Evolutionary conservation across 1,140 invertebrate species (phyloP).

Genomic region (Brachionus calyciflorus): DNA sequence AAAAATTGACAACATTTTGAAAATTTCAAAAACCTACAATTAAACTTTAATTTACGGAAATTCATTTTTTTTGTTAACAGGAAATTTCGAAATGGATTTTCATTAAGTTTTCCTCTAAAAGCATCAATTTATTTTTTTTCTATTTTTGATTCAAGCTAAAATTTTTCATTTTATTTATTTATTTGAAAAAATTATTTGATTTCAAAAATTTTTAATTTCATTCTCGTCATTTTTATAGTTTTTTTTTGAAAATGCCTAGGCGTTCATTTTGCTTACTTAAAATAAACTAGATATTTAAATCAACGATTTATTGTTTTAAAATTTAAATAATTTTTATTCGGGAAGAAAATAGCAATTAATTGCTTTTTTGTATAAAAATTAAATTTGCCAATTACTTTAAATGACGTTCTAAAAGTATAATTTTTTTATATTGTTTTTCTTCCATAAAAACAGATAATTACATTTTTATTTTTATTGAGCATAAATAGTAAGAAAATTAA

Average conservation of each 20-base stretch:
- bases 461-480: too few relatives aligned
- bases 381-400: too few relatives aligned
- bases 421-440: not conserved
- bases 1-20: too few relatives aligned
- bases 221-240: not conserved
- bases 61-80: not conserved
- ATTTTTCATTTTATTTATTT: not conserved
- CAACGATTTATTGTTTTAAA: too few relatives aligned
- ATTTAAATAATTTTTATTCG: too few relatives aligned
- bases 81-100: constrained; percentile 37
- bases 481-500: too few relatives aligned
- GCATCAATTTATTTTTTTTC: constrained; percentile 37
- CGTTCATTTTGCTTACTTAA: too few relatives aligned
- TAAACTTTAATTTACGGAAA: not conserved
- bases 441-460: constrained; percentile 1
- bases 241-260: constrained; percentile 2
- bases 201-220: not conserved
- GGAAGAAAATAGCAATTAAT: too few relatives aligned
- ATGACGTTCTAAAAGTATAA: too few relatives aligned
- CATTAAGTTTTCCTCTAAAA: not conserved
- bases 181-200: not conserved
- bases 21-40: not conserved
- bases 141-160: too few relatives aligned
- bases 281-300: too few relatives aligned
- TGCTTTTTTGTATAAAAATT: too few relatives aligned